Base-by-base conservation (phyloP, 2,888 invertebrate species). In the Hylaea fasciaria region DNA sequence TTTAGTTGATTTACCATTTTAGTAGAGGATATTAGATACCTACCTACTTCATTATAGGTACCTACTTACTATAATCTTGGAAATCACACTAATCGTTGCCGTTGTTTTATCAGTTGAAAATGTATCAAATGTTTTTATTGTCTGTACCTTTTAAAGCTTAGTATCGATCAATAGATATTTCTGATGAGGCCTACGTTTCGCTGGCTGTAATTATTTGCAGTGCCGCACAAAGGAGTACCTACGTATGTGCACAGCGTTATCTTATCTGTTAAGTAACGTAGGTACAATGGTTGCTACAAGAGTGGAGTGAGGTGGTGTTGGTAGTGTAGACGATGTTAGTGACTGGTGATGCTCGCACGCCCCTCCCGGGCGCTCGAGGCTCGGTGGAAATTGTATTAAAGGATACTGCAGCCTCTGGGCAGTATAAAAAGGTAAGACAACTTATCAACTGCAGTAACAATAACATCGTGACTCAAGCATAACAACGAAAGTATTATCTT, bases 241-340 rank as follows among this genome's bases (percentile, higher is more conserved):
- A 68, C 28, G 10, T 49, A 49, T 14, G 71, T 66, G 70, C 62
- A 71, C 55, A 64, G 58, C 61, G 70, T 83, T 89, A 89, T 89
- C 89, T 89, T 89, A 89, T 89, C 90, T 80, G 76, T 81, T 82
- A 80, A 77, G 77, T 81, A 78, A 81, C 68, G 74, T 72, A 70
- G 68, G 62, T 62, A 59, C 65, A 74, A 75, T 83, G 73, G 81
- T 76, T 77, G 72, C 72, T 65, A 70, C 73, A 80, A 74, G 74
- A 67, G 73, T 73, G 65, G 61, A 66, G 74, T 71, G 74, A 71
- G 72, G 70, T 73, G 71, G 55, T 73, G 72, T 73, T 68, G 68
- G 65, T 74, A 69, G 71, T 73, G 72, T 82, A 85, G 74, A 87
- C 76, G 76, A 90, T 91, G 91, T 87, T 91, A 85, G 81, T 85